Evolutionary conservation across 2,888 invertebrate genomes (phyloP).

Genomic region (Ypsolopha scabrella): DNA sequence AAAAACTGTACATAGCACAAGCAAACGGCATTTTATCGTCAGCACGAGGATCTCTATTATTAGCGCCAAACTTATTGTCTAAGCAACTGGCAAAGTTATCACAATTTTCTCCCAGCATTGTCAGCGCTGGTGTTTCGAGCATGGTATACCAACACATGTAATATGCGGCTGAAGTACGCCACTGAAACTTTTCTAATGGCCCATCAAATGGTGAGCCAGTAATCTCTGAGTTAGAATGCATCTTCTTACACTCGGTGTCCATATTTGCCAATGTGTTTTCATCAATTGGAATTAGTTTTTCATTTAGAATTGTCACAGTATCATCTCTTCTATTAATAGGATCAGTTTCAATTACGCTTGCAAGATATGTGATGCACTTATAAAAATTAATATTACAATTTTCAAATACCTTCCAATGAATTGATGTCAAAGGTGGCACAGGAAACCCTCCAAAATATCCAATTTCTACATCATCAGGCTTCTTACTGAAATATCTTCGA

Average conservation of each 20-base stretch:
- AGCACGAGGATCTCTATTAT: conserved; percentile 69
- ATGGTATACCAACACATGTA: conserved; percentile 78
- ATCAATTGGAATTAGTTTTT: conserved; percentile 45
- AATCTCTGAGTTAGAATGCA: conserved; percentile 44
- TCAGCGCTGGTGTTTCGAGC: conserved; percentile 57
- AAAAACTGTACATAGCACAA: conserved; percentile 75
- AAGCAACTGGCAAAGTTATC: conserved; percentile 74
- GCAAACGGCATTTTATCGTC: conserved; percentile 62
- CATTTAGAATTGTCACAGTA: conserved; percentile 50
- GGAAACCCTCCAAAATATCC: conserved; percentile 60
- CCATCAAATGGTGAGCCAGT: conserved; percentile 66
- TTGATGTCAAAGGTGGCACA: conserved; percentile 59
- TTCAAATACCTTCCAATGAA: conserved; percentile 74
- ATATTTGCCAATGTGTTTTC: conserved; percentile 38
- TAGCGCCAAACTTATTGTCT: conserved; percentile 38
- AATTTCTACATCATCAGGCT: conserved; percentile 16
- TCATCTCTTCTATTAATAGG: conserved; percentile 64
- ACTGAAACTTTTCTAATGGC: conserved; percentile 70
- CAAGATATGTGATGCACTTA: conserved; percentile 69
- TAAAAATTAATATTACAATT: conserved; percentile 64
- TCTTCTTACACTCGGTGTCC: conserved; percentile 60
- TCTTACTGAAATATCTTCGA: conserved; percentile 48
- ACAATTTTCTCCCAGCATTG: conserved; percentile 67
- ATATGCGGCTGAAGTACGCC: conserved; percentile 73
- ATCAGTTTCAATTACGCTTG: conserved; percentile 35